Conservation (phyloP, 2,888 invertebrate species). For the Ditula angustiorana region DNA sequence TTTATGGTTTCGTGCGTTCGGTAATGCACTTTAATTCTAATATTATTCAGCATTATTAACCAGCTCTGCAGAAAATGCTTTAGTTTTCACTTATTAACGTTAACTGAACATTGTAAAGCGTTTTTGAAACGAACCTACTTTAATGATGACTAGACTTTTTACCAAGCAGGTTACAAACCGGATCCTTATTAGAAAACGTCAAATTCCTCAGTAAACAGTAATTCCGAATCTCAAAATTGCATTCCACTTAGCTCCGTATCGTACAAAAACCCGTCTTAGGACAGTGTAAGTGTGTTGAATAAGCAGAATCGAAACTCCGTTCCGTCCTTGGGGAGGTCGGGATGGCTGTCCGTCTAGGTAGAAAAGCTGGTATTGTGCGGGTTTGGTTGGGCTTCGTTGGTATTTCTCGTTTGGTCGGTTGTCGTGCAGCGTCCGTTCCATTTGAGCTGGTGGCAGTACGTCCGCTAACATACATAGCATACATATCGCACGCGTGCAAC, state of each 20-base stretch:
- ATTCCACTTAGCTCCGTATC: constrained; percentile 64
- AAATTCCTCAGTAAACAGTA: constrained; percentile 40
- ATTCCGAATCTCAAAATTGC: constrained; percentile 49
- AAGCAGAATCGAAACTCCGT: constrained; percentile 68
- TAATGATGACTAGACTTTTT: constrained; percentile 29
- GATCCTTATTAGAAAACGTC: constrained; percentile 39
- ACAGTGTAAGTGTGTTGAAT: constrained; percentile 61
- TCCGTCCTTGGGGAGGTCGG: constrained; percentile 82
- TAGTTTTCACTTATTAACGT: not conserved
- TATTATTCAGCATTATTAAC: not conserved
- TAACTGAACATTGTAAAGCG: not conserved
- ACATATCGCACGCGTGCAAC: constrained; percentile 80
- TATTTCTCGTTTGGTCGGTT: constrained; percentile 61
- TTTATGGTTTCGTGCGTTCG: constrained; percentile 4
- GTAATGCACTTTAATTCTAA: not conserved
- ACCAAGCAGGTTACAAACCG: constrained; percentile 33
- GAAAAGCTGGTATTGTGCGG: constrained; percentile 20
- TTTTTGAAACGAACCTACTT: constrained; percentile 7
- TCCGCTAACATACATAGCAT: constrained; percentile 82
- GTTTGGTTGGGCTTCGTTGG: constrained; percentile 20
- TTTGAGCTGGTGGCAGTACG: constrained; percentile 72
- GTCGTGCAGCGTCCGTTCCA: constrained; percentile 76
- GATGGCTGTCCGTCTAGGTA: constrained; percentile 52
- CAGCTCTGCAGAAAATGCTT: not conserved
- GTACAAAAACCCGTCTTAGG: constrained; percentile 73